phyloP scores from a whole-genome alignment of 92 coral and sea anemone genomes.

The Virgularia gustaviana region DNA sequence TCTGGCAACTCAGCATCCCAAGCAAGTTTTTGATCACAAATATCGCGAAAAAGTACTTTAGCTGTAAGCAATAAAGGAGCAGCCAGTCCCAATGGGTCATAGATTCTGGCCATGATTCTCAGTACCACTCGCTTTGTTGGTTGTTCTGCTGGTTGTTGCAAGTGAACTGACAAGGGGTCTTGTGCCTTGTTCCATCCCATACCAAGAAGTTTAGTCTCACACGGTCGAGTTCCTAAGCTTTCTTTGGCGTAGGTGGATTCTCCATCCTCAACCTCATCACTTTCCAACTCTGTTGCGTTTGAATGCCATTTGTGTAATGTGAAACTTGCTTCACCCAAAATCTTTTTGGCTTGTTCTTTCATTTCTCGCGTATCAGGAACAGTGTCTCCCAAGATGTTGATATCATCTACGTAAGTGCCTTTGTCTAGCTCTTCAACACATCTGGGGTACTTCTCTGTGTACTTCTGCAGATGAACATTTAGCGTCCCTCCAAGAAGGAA shows the following conservation, averaged over 20 bases:
- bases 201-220: slow-evolving; percentile 20
- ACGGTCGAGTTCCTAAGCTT: slow-evolving; percentile 1
- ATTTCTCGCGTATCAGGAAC: slow-evolving; percentile 10
- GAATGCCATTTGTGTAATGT: slow-evolving; percentile 59
- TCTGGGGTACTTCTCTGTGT: not conserved
- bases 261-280: slow-evolving; percentile 5
- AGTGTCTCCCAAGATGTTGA: slow-evolving; percentile 29
- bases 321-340: slow-evolving; percentile 37
- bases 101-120: not conserved
- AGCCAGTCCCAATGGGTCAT: slow-evolving; percentile 15
- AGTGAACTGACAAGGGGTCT: not conserved
- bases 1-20: slow-evolving; percentile 14
- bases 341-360: slow-evolving; percentile 30
- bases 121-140: slow-evolving; percentile 11
- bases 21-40: slow-evolving; percentile 5
- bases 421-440: not conserved
- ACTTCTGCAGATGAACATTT: slow-evolving; percentile 5
- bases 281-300: slow-evolving; percentile 23
- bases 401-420: not conserved
- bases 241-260: slow-evolving; percentile 25
- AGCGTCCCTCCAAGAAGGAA: slow-evolving; percentile 17
- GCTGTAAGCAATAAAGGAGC: not conserved
- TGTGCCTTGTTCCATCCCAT: slow-evolving; percentile 14
- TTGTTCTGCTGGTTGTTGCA: not conserved
- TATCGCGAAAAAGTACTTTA: slow-evolving; percentile 2